Evolutionary conservation across 2,113 vertebrate genomes (phyloP), one percentile per base, ranked within the genome.

Genomic region (Tragulus kanchil): DNA sequence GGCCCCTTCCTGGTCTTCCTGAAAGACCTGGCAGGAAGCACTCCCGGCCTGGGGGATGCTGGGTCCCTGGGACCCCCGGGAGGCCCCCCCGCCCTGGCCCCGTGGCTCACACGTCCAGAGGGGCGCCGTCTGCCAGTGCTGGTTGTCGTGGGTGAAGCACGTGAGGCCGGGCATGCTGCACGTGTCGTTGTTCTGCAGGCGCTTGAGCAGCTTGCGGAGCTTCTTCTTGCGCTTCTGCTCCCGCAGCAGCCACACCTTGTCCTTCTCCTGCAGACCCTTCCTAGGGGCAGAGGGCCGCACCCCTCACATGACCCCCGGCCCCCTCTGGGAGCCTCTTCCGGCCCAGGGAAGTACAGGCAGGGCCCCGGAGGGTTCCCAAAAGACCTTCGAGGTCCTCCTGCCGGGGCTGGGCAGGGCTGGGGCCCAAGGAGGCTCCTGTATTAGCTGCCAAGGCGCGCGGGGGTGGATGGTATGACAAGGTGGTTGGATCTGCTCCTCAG

Each of bases 131-230:
- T 99, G 99, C 99, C 99, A 99, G 98, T 99, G 99, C 87, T 99
- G 99, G 99, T 99, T 99, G 98, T 99, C 99, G 0, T 99, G 99
- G n/a, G 99, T 99, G 98, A 99, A 99, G 98, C 99, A 99, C 7
- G 99, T 99, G 84, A 99, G 99, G 23, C 99, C 99, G 0, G 99
- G 99, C 99, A 99, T 99, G 97, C 99, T 99, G 98, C 99, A 99
- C 0, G 99, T 99, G 98, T 99, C 99, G 0, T 99, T 99, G 95
- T 99, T 99, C 89, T 99, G 99, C 45, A 99, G 99, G 16, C 99
- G 99, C 96, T 99, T 99, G 0, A 99, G 99, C 95, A 99, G 98
- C 97, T 99, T 99, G 23, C 99, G 99, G 3, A 99, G 98, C 62
- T 99, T 99, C 98, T 99, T 99, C 97, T 99, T 99, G 54, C 99